phyloP scores from a whole-genome alignment of 2,888 invertebrate species.

The Azorinus chamasolen region DNA sequence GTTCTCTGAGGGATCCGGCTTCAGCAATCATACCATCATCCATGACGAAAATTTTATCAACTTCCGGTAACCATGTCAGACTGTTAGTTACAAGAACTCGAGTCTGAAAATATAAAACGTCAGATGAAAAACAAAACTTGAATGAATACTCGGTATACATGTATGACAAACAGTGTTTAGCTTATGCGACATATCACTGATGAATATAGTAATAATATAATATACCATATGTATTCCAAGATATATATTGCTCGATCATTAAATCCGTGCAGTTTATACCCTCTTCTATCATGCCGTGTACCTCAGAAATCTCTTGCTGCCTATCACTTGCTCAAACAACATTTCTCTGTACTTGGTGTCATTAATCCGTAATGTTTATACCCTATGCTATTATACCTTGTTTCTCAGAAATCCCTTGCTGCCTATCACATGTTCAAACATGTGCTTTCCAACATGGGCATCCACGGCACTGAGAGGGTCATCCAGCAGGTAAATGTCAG shows the following conservation, averaged over 20 bases:
- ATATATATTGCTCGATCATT: no score
- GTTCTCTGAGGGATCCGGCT: conserved; percentile 94
- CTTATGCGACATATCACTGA: no score
- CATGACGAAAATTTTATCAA: conserved; percentile 96
- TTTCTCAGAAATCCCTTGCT: conserved; percentile 11
- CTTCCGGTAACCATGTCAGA: conserved; percentile 95
- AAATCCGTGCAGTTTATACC: no score
- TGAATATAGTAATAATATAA: no score
- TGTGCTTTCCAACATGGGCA: conserved; percentile 31
- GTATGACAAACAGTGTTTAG: background rate
- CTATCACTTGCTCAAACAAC: conserved; percentile 26
- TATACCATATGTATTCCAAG: no score
- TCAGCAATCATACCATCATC: conserved; percentile 96
- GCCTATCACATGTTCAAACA: conserved; percentile 28
- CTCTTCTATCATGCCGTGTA: conserved; percentile 11
- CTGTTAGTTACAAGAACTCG: conserved; percentile 98
- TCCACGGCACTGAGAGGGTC: conserved; percentile 52
- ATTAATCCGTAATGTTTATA: no score
- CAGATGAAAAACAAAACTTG: background rate
- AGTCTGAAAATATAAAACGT: conserved; percentile 88
- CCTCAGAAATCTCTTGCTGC: conserved; percentile 5
- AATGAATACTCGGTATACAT: background rate
- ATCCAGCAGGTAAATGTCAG: conserved; percentile 50
- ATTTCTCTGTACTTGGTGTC: conserved; percentile 28
- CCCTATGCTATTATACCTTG: no score